phyloP scores from a whole-genome alignment of 2,113 vertebrate genomes.

The Grus americana region DNA sequence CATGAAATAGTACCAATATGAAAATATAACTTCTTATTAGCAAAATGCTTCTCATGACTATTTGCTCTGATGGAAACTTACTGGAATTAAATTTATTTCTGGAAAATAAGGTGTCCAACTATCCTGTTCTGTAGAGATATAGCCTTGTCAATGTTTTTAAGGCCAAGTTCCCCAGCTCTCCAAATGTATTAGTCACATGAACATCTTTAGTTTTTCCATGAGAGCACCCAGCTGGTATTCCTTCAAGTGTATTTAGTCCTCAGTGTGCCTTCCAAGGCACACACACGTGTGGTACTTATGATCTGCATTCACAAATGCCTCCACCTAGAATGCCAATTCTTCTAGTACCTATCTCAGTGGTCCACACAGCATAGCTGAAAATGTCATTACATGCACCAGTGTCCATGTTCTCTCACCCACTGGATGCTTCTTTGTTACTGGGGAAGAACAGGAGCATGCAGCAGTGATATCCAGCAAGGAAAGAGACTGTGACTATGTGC shows the following conservation, averaged over 20 bases:
- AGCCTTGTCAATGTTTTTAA: neutral
- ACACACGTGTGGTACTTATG: neutral
- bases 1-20: neutral
- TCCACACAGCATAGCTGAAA: neutral
- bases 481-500: neutral
- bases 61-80: neutral
- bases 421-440: neutral
- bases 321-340: neutral
- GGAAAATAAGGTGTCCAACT: neutral
- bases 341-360: neutral
- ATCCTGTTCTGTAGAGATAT: neutral
- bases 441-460: neutral
- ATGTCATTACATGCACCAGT: neutral
- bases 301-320: neutral
- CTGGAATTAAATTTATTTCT: neutral
- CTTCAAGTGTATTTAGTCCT: neutral
- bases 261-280: neutral
- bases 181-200: neutral
- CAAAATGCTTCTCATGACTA: neutral
- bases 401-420: neutral
- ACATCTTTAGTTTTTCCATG: neutral
- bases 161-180: neutral
- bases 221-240: neutral
- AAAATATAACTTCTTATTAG: neutral
- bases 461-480: neutral